A percentile compares a stretch with the other conserved stretches of the same genome.
phyloP scores from a whole-genome alignment of 2,888 invertebrate species.

The Saturnia japonica region DNA sequence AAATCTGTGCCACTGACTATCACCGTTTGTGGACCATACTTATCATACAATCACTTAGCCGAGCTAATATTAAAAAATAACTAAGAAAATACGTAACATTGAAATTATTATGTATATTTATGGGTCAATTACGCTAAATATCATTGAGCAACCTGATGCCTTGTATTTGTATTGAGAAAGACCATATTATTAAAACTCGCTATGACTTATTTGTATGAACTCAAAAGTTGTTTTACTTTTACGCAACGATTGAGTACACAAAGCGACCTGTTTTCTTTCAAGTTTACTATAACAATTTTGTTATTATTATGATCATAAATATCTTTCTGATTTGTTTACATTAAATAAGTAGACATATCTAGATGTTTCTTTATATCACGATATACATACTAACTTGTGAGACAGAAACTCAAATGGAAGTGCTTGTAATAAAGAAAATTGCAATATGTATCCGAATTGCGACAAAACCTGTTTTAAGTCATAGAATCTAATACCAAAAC shows the following conservation, averaged over 20 bases:
- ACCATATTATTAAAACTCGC: background rate
- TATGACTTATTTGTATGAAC: background rate
- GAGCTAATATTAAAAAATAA: background rate
- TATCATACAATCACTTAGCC: too few species aligned
- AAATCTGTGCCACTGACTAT: too few species aligned
- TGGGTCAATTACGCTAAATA: background rate
- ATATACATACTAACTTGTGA: background rate
- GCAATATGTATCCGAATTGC: too few species aligned
- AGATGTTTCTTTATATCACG: background rate
- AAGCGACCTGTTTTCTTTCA: conserved; percentile 11
- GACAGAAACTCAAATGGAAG: background rate
- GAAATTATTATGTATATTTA: background rate
- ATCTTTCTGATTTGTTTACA: conserved; percentile 16
- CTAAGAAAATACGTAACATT: background rate
- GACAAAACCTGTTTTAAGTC: too few species aligned
- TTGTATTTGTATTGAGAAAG: background rate
- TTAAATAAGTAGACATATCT: background rate
- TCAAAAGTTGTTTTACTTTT: conserved; percentile 10
- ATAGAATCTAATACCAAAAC: too few species aligned
- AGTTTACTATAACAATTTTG: conserved; percentile 19
- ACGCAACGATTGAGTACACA: conserved; percentile 2
- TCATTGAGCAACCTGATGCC: background rate
- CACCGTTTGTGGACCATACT: too few species aligned
- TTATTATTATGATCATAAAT: conserved; percentile 21
- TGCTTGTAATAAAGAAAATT: background rate